Percentiles rank a stretch among this genome's conserved stretches.
phyloP scores from a whole-genome alignment of 2,797 vertebrate species.

The Muscicapa comitata region DNA sequence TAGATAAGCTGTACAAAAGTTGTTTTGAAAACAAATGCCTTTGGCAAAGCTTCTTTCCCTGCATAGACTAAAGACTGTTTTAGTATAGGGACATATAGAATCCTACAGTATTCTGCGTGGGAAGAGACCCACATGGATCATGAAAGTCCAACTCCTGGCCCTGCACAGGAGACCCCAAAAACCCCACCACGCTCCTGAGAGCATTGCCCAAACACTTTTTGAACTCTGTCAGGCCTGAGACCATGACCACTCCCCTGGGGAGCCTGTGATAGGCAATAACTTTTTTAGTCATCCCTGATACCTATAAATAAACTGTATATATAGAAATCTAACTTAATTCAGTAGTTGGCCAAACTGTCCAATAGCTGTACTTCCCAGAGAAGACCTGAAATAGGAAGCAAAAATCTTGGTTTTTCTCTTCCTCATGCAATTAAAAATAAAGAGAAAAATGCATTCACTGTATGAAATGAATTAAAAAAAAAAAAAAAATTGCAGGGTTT shows the following conservation, averaged over 20 bases:
- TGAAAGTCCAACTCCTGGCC: background rate
- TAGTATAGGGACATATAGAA: background rate
- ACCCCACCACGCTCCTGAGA: rapidly evolving
- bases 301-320: background rate
- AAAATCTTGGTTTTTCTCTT: background rate
- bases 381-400: background rate
- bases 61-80: background rate
- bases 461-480: background rate
- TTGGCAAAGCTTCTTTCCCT: background rate
- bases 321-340: background rate
- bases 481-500: background rate
- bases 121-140: too few relatives aligned
- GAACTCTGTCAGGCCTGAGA: background rate
- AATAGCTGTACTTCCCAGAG: background rate
- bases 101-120: background rate
- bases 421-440: background rate
- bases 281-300: background rate
- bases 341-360: background rate
- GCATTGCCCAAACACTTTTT: background rate
- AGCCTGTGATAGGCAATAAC: background rate
- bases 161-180: background rate
- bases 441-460: background rate
- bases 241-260: rapidly evolving
- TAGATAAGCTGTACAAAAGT: background rate
- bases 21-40: background rate